A percentile compares a stretch with the other conserved stretches of the same genome.
Conservation (phyloP, 2,797 vertebrate species). For the Pteronotus mesoamericanus region DNA sequence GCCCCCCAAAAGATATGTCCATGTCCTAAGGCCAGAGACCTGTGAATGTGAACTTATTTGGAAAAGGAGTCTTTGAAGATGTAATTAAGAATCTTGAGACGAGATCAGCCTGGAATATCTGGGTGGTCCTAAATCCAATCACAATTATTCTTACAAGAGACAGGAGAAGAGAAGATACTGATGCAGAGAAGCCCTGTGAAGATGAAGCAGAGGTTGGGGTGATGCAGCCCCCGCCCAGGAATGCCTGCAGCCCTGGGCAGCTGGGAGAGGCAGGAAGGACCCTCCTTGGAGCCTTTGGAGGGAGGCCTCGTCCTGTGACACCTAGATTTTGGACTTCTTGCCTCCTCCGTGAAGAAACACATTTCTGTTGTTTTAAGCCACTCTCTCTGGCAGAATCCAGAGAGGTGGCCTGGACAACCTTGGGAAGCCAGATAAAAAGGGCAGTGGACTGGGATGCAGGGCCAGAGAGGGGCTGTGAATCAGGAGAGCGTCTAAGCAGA, state of each 20-base stretch:
- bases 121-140: not conserved
- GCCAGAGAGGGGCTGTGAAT: not conserved
- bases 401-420: not conserved
- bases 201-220: not conserved
- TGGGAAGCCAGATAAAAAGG: not conserved
- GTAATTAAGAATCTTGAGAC: not conserved
- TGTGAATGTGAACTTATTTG: not conserved
- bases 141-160: not conserved
- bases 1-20: not conserved
- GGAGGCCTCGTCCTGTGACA: not conserved
- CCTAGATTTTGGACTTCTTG: not conserved
- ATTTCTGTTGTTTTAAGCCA: not conserved
- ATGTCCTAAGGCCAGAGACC: not conserved
- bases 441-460: not conserved
- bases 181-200: not conserved
- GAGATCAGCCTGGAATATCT: not conserved
- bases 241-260: rapidly evolving
- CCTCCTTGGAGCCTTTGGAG: not conserved
- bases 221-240: not conserved
- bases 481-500: not conserved
- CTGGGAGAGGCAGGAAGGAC: not conserved
- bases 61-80: not conserved
- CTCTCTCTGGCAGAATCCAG: not conserved
- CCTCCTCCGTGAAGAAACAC: not conserved
- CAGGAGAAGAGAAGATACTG: no score